Evolutionary conservation across 2,113 vertebrate genomes (phyloP).

Genomic region (Aptenodytes forsteri): DNA sequence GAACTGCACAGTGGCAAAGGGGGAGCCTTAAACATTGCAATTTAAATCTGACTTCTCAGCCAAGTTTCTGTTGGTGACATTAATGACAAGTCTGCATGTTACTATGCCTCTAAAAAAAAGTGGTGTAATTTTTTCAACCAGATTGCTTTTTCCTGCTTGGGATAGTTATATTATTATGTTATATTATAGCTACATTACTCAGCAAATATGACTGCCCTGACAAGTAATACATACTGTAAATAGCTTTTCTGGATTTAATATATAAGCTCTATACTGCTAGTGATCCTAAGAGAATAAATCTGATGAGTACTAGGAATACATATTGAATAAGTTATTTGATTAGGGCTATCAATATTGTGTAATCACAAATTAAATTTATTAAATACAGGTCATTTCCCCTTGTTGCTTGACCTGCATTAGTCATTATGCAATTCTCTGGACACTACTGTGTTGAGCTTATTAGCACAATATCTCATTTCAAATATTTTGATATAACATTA

Average conservation of each 20-base stretch:
- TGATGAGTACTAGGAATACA: background rate
- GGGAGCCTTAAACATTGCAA: background rate
- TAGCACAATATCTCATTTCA: background rate
- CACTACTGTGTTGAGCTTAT: background rate
- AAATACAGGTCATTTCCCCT: background rate
- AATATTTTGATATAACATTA: background rate
- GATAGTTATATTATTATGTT: background rate
- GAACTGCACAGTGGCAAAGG: background rate
- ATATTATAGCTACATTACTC: background rate
- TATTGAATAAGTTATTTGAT: background rate
- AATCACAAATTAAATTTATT: conserved; percentile 6
- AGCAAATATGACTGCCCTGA: background rate
- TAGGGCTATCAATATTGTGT: background rate
- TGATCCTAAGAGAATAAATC: background rate
- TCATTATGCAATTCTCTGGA: background rate
- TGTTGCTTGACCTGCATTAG: background rate
- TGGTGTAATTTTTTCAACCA: background rate
- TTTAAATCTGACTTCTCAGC: background rate
- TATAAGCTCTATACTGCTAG: background rate
- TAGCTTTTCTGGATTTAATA: background rate
- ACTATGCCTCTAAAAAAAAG: background rate
- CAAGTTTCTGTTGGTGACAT: background rate
- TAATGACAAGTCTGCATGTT: background rate
- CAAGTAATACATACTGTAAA: background rate
- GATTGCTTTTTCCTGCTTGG: background rate